Base-by-base conservation (phyloP, 2,113 vertebrate genomes). In the Otis tarda region DNA sequence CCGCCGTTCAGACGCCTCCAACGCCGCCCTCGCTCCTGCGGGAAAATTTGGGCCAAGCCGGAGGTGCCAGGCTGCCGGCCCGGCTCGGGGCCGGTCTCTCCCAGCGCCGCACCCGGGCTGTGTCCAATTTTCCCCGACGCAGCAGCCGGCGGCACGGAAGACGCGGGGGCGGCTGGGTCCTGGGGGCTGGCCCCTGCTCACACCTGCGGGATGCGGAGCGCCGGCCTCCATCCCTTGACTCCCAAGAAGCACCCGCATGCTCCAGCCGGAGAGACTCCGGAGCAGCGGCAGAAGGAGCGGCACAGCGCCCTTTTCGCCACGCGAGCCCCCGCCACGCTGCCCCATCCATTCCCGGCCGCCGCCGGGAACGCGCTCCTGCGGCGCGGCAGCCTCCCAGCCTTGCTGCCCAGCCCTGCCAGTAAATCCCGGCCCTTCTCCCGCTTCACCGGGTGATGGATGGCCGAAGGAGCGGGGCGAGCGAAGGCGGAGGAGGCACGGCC, bases 71-170 rank as follows among this genome's bases (percentile, higher is more conserved):
- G 53, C 24, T 75, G 86, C 22, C 35, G 4, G 30, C 4, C 13
- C 0, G 1, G 4, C 1, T 2, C 6, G 2, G 60, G 45, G 25
- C 13, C 2, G 2, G 19, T 4, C 7, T 35, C 10, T 7, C 60
- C 67, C 5, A 0, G 35, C 9, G 0, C n/a, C 2, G 0, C 3
- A n/a, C 65, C 45, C 35, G 11, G 69, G 19, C 14, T 7, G 27
- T 0, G 6, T 8, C 43, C 5, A 0, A 28, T 55, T 59, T 25
- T 49, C 28, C 60, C 1, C 0, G 7, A 24, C 3, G 13, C 37
- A 37, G 57, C 57, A 56, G 28, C 41, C 30, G 25, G 30, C 47
- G 7, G 60, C 39, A 50, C 0, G 1, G 35, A 20, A 19, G 27
- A 59, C 1, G 7, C 1, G 1, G 59, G 33, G 47, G 18, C 19